Evolutionary conservation across 2,797 vertebrate genomes (phyloP).

Genomic region (Sebastes minor): DNA sequence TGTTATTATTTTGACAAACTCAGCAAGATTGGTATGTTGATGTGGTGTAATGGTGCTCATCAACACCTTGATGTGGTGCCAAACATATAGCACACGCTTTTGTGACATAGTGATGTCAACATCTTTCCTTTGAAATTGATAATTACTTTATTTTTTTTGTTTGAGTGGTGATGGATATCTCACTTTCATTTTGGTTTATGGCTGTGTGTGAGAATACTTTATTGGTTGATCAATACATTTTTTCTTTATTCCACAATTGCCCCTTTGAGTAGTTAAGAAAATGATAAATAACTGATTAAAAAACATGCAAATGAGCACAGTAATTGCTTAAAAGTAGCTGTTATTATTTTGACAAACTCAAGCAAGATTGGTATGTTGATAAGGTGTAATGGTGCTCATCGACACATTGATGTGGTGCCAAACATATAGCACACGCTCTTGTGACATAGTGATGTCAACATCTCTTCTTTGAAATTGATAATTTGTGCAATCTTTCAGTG

Average conservation of each 20-base stretch:
- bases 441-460: not conserved
- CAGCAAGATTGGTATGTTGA: too few relatives aligned
- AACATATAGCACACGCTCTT: not conserved
- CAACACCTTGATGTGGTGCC: not conserved
- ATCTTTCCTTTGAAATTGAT: not conserved
- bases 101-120: not conserved
- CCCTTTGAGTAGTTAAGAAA: not conserved
- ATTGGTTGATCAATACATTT: rapidly evolving
- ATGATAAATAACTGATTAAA: too few relatives aligned
- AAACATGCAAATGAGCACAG: not conserved
- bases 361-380: not conserved
- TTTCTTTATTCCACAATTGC: not conserved
- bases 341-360: not conserved
- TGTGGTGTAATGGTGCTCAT: too few relatives aligned
- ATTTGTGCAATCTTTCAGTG: not conserved
- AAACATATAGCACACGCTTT: not conserved
- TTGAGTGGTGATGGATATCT: not conserved
- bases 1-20: too few relatives aligned
- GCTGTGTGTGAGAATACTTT: not conserved
- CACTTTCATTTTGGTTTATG: not conserved
- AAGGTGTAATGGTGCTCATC: not conserved
- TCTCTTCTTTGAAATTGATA: not conserved
- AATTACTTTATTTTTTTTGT: too few relatives aligned
- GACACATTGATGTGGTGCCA: not conserved
- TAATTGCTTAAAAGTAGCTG: not conserved